Conservation (phyloP, 2,797 vertebrate genomes). For the Amniataba percoides region DNA sequence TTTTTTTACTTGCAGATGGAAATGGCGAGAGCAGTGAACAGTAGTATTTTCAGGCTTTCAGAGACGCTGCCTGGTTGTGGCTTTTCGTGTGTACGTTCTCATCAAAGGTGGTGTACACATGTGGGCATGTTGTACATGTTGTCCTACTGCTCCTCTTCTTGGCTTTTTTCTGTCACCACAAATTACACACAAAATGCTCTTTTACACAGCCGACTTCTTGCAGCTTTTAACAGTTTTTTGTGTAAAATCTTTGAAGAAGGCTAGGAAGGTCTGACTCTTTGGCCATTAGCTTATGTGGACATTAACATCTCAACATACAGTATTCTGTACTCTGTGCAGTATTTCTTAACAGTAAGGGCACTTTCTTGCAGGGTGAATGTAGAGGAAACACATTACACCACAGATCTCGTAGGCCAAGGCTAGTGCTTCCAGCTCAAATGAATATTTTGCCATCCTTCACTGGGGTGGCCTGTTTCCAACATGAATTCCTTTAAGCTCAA, state of each 20-base stretch:
- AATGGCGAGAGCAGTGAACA: neutral
- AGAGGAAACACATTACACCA: neutral
- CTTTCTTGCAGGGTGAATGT: neutral
- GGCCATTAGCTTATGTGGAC: neutral
- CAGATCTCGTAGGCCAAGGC: neutral
- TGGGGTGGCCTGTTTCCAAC: conserved; percentile 33
- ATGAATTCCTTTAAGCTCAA: conserved; percentile 35
- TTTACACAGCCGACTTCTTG: accelerated
- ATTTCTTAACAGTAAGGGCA: neutral
- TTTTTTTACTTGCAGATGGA: neutral
- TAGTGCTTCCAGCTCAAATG: conserved; percentile 10
- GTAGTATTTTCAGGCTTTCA: neutral
- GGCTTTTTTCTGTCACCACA: neutral
- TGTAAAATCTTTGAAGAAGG: neutral
- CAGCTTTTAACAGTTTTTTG: neutral
- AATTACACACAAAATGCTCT: neutral
- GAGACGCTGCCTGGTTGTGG: neutral
- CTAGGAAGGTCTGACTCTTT: neutral
- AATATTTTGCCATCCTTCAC: conserved; percentile 43
- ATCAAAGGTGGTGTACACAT: neutral
- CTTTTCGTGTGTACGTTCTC: neutral
- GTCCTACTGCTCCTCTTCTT: neutral
- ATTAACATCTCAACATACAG: neutral
- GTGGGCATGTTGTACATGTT: neutral
- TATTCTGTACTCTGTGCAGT: neutral